A percentile compares a stretch with the other conserved stretches of the same genome.
Evolutionary conservation across 2,888 invertebrate species (phyloP).

Genomic region (Lagria hirta): DNA sequence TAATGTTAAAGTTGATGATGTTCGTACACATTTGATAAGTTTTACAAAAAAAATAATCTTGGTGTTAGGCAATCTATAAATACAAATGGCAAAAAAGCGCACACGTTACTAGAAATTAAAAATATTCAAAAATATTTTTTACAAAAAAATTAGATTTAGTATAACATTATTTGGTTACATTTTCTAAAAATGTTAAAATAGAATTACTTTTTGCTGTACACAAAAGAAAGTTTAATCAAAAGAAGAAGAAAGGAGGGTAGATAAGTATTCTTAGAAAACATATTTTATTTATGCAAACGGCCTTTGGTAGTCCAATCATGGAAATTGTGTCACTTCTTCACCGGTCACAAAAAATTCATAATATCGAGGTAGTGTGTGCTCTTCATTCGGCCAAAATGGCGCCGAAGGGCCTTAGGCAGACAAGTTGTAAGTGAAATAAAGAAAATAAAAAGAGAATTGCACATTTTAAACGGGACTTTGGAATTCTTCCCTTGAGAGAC

Average conservation of each 20-base stretch:
- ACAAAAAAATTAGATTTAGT: no score
- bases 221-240: conserved; percentile 1
- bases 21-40: no score
- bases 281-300: conserved; percentile 25
- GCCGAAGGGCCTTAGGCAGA: conserved; percentile 19
- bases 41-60: no score
- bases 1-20: no score
- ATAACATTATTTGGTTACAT: no score
- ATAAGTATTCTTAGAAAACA: conserved; percentile 21
- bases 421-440: conserved; percentile 36
- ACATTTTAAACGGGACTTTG: conserved; percentile 40
- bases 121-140: no score
- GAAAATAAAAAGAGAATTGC: conserved; percentile 36
- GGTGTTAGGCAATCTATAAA: no score
- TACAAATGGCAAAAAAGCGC: no score
- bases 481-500: conserved; percentile 38
- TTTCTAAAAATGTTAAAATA: conserved; percentile 2
- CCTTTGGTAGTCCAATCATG: conserved; percentile 26
- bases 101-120: no score
- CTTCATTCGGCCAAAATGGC: conserved; percentile 10
- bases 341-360: conserved; percentile 27
- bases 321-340: conserved; percentile 29
- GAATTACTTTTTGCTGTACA: no score
- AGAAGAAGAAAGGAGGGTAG: conserved; percentile 2
- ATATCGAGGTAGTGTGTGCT: conserved; percentile 20